Percentiles rank a stretch among this genome's conserved stretches.
phyloP scores from a whole-genome alignment of 2,888 invertebrate species.

The Patella caerulea region DNA sequence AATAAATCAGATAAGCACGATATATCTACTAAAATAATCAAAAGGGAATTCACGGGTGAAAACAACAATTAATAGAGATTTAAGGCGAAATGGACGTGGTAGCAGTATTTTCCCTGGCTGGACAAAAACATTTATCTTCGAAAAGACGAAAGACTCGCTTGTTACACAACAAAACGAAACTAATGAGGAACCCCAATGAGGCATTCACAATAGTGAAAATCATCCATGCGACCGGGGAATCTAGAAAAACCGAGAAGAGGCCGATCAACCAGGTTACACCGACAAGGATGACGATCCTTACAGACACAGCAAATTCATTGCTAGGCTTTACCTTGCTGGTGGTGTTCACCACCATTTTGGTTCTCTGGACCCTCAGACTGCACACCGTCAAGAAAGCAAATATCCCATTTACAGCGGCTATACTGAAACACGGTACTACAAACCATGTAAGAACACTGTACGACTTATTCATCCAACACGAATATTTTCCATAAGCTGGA shows the following conservation, averaged over 20 bases:
- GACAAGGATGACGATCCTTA: constrained; percentile 37
- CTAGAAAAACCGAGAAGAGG: constrained; percentile 29
- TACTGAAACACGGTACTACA: constrained; percentile 28
- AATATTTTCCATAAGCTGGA: constrained; percentile 31
- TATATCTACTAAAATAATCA: too few species aligned
- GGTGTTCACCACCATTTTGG: constrained; percentile 18
- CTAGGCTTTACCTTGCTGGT: constrained; percentile 19
- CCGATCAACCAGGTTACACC: constrained; percentile 40
- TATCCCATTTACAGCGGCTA: constrained; percentile 29
- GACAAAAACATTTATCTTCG: constrained; percentile 12
- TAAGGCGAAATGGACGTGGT: constrained; percentile 2
- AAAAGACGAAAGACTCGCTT: constrained; percentile 23
- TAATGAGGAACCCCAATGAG: constrained; percentile 34
- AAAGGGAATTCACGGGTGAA: too few species aligned
- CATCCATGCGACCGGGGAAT: constrained; percentile 25
- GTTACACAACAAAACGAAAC: constrained; percentile 32
- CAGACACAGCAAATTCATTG: constrained; percentile 30
- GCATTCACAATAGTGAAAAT: constrained; percentile 37
- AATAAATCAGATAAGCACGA: too few species aligned
- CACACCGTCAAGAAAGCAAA: constrained; percentile 23
- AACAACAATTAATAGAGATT: too few species aligned
- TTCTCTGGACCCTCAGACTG: constrained; percentile 21
- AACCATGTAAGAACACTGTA: constrained; percentile 32
- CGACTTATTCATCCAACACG: constrained; percentile 36
- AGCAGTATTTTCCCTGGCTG: constrained; percentile 1